Evolutionary conservation across 2,113 vertebrate genomes (phyloP).

Genomic region (Gobiocypris rarus): DNA sequence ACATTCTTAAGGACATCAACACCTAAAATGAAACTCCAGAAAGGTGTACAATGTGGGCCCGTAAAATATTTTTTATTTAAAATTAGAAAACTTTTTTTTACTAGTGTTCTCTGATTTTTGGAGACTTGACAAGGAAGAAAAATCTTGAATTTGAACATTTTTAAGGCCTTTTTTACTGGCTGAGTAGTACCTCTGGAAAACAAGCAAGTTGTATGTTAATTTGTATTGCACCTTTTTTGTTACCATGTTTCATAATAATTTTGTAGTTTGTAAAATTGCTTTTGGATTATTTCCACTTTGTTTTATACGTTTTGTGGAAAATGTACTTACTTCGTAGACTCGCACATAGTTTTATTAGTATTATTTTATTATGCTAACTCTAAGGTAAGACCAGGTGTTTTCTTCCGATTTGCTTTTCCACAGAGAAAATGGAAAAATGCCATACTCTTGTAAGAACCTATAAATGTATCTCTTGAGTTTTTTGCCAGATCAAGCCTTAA

Average conservation of each 20-base stretch:
- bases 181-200: no score
- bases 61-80: no score
- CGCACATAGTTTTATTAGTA: constrained; percentile 37
- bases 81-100: no score
- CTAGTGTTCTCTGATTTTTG: neutral
- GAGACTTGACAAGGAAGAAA: no score
- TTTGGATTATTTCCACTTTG: constrained; percentile 14
- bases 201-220: no score
- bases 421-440: constrained; percentile 77
- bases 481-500: constrained; percentile 65
- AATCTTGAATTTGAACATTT: no score
- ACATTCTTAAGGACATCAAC: no score
- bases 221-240: neutral
- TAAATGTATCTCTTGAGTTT: constrained; percentile 71
- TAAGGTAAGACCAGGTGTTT: constrained; percentile 75
- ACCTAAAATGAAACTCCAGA: no score
- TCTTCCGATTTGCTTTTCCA: constrained; percentile 70
- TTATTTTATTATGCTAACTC: constrained; percentile 46
- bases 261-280: neutral
- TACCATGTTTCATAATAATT: neutral
- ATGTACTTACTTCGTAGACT: constrained; percentile 12
- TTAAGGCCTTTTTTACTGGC: no score
- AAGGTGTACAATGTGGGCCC: no score
- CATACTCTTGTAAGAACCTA: constrained; percentile 68
- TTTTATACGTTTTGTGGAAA: no score